Evolutionary conservation across 2,113 vertebrate species (phyloP).

Genomic region (Mormyrus lacerda): DNA sequence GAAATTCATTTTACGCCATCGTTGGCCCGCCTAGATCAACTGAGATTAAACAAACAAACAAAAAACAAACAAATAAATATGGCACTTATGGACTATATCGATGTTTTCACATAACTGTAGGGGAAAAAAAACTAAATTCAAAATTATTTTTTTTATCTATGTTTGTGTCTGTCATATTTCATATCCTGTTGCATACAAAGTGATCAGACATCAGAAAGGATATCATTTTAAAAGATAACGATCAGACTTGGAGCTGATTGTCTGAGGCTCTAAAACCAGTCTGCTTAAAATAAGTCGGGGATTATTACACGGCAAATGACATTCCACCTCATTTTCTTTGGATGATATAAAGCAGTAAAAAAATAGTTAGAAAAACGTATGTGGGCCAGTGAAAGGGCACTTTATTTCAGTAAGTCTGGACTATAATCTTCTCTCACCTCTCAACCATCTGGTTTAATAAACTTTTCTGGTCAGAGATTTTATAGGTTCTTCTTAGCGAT

Average conservation of each 20-base stretch:
- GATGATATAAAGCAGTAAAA: neutral
- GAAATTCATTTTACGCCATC: neutral
- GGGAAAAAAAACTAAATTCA: neutral
- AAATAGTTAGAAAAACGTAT: neutral
- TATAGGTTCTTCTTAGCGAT: neutral
- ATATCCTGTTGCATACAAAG: conserved; percentile 14
- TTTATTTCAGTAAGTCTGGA: conserved; percentile 1
- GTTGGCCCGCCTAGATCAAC: neutral
- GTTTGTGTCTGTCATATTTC: neutral
- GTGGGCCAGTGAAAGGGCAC: neutral
- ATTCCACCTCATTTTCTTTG: neutral
- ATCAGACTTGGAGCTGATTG: neutral
- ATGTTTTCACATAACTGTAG: neutral
- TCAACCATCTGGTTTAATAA: neutral
- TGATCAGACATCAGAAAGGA: neutral
- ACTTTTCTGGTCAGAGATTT: neutral
- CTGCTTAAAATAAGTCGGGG: neutral
- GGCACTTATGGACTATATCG: neutral
- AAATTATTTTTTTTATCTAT: neutral
- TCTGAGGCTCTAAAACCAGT: neutral
- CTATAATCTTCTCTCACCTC: neutral
- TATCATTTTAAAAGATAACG: neutral
- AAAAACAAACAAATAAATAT: neutral
- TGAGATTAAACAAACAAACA: neutral
- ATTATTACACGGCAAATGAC: neutral